phyloP scores from a whole-genome alignment of 2,888 invertebrate genomes.

The Drosophila infuscata region DNA sequence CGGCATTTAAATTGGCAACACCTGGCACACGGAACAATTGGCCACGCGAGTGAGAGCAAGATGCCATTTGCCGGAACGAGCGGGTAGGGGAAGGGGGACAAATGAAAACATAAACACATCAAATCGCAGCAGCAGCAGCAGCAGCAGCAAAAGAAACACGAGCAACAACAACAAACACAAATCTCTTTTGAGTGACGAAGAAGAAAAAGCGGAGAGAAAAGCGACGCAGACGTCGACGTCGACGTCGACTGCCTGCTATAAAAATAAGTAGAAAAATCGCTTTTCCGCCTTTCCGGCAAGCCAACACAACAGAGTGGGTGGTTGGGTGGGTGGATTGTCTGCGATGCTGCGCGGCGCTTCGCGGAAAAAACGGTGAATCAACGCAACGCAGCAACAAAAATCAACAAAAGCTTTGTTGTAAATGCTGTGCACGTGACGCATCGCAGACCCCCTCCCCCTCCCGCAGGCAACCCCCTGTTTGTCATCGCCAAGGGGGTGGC shows the following conservation, averaged over 20 bases:
- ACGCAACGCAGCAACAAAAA: slow-evolving; percentile 57
- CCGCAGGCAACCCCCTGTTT: slow-evolving; percentile 21
- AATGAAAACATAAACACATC: slow-evolving; percentile 73
- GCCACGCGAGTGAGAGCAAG: slow-evolving; percentile 40
- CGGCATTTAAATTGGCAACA: slow-evolving; percentile 75
- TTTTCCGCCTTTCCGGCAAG: slow-evolving; percentile 70
- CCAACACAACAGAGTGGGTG: slow-evolving; percentile 18
- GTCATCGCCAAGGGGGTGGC: slow-evolving; percentile 40
- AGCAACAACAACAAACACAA: slow-evolving; percentile 58
- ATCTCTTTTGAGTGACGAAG: slow-evolving; percentile 63
- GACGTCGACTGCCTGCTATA: slow-evolving; percentile 36
- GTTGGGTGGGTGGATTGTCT: slow-evolving; percentile 10
- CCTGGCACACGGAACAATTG: slow-evolving; percentile 63
- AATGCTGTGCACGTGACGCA: slow-evolving; percentile 72
- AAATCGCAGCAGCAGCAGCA: slow-evolving; percentile 67
- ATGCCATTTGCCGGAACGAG: slow-evolving; percentile 24
- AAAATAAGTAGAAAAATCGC: slow-evolving; percentile 75
- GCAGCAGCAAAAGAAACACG: slow-evolving; percentile 30
- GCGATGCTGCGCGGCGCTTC: slow-evolving; percentile 66
- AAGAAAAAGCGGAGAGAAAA: slow-evolving; percentile 7
- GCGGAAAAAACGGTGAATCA: slow-evolving; percentile 79
- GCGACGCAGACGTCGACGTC: slow-evolving; percentile 6
- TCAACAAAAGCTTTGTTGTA: slow-evolving; percentile 45
- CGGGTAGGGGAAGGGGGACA: slow-evolving; percentile 6
- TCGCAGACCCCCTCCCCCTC: slow-evolving; percentile 18